Evolutionary conservation across 2,888 invertebrate genomes (phyloP).

Genomic region (Sesia apiformis): DNA sequence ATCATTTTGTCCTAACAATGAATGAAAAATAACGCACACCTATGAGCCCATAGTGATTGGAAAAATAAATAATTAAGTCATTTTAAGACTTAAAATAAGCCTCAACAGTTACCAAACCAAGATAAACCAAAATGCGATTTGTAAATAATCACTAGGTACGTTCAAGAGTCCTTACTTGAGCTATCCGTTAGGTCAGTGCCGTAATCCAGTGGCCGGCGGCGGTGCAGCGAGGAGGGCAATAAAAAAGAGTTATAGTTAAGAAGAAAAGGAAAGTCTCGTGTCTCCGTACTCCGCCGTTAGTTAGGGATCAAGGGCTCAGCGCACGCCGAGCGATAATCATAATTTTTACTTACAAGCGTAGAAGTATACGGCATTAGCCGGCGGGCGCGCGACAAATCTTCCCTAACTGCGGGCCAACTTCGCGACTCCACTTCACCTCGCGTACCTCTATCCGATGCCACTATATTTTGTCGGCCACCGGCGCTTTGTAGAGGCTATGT

Average conservation of each 20-base stretch:
- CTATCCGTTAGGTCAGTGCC: constrained; percentile 44
- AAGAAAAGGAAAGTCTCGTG: constrained; percentile 69
- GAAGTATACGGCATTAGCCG: constrained; percentile 61
- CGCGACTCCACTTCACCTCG: constrained; percentile 49
- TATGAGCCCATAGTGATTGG: too few species aligned
- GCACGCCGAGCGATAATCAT: constrained; percentile 70
- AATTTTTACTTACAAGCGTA: constrained; percentile 73
- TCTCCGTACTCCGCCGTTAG: constrained; percentile 56
- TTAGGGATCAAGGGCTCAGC: constrained; percentile 69
- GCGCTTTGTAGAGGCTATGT: constrained; percentile 1
- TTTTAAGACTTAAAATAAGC: too few species aligned
- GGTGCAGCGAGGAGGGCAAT: constrained; percentile 57
- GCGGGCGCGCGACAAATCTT: constrained; percentile 67
- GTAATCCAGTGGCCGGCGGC: constrained; percentile 60
- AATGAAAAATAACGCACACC: too few species aligned
- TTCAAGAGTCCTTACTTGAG: constrained; percentile 34
- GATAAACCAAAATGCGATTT: constrained; percentile 17
- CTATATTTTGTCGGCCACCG: constrained; percentile 47
- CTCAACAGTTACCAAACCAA: not conserved
- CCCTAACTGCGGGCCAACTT: constrained; percentile 67
- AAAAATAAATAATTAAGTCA: too few species aligned
- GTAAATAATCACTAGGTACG: constrained; percentile 36
- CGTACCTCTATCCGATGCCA: constrained; percentile 14
- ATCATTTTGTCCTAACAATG: too few species aligned
- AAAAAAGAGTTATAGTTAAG: constrained; percentile 75